Evolutionary conservation across 2,888 invertebrate species (phyloP).

Genomic region (Epinotia ramella): DNA sequence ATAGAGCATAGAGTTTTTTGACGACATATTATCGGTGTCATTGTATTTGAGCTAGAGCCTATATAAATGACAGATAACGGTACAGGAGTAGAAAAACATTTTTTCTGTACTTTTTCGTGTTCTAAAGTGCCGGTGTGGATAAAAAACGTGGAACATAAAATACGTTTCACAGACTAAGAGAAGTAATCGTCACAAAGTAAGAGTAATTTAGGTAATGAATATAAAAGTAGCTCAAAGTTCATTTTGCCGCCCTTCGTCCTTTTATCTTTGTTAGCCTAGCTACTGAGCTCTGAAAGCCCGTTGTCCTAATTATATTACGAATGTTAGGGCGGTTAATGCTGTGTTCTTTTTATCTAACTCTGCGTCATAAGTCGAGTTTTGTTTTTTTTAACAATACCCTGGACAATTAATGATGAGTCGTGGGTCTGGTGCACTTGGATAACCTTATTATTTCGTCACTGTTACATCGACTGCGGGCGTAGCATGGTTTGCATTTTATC

Average conservation of each 20-base stretch:
- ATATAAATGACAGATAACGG: no score
- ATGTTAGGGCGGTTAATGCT: conserved; percentile 1
- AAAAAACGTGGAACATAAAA: not conserved
- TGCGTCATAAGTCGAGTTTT: not conserved
- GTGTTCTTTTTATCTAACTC: not conserved
- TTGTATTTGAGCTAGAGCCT: no score
- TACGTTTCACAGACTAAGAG: not conserved
- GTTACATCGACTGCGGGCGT: no score
- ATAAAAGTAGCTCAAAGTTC: conserved; percentile 19
- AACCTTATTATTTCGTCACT: no score
- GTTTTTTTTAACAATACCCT: not conserved
- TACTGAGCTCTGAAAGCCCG: conserved; percentile 28
- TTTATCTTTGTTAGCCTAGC: conserved; percentile 16
- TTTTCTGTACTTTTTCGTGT: not conserved
- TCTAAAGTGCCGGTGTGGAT: not conserved
- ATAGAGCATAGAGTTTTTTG: no score
- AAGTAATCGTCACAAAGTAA: not conserved
- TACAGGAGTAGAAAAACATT: no score
- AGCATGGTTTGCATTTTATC: no score
- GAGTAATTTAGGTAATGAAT: conserved; percentile 25
- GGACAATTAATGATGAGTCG: no score
- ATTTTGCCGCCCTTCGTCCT: not conserved
- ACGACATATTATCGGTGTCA: no score
- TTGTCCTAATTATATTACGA: conserved; percentile 25
- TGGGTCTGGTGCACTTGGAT: no score